A percentile compares a stretch with the other conserved stretches of the same genome.
Evolutionary conservation across 2,113 vertebrate species (phyloP).

Genomic region (Pomatorhinus ruficollis): DNA sequence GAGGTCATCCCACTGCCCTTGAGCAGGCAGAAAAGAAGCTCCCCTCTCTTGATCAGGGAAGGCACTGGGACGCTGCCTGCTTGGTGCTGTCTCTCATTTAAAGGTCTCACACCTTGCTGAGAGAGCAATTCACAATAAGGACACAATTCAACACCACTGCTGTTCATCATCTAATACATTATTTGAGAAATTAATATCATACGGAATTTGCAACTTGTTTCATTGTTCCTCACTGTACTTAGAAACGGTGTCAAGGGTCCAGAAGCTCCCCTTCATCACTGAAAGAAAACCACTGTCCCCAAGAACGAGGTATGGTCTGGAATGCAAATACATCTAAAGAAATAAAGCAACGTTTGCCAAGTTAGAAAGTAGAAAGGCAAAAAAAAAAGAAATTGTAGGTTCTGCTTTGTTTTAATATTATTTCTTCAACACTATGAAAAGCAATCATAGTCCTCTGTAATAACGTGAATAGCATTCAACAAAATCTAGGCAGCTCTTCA

Average conservation of each 20-base stretch:
- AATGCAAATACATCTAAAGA: neutral
- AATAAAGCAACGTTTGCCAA: neutral
- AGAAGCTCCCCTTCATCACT: neutral
- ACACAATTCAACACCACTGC: neutral
- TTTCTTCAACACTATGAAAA: neutral
- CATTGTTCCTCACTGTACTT: neutral
- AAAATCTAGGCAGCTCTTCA: neutral
- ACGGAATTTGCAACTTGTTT: neutral
- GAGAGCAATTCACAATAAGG: neutral
- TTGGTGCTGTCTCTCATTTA: neutral
- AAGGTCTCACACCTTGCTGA: neutral
- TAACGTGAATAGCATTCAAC: neutral
- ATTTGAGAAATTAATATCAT: neutral
- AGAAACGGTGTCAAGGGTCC: neutral
- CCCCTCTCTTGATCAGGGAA: neutral
- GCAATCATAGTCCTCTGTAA: neutral
- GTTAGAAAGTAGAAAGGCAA: neutral
- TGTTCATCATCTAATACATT: neutral
- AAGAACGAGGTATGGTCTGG: rapidly evolving
- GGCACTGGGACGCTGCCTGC: neutral
- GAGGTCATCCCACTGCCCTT: neutral
- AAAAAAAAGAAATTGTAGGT: neutral
- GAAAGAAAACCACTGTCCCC: neutral
- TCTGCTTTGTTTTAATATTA: neutral
- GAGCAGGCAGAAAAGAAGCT: neutral